Percentiles rank a stretch among this genome's conserved stretches.
phyloP scores from a whole-genome alignment of 2,888 invertebrate species.

The Drosophila subquinaria region DNA sequence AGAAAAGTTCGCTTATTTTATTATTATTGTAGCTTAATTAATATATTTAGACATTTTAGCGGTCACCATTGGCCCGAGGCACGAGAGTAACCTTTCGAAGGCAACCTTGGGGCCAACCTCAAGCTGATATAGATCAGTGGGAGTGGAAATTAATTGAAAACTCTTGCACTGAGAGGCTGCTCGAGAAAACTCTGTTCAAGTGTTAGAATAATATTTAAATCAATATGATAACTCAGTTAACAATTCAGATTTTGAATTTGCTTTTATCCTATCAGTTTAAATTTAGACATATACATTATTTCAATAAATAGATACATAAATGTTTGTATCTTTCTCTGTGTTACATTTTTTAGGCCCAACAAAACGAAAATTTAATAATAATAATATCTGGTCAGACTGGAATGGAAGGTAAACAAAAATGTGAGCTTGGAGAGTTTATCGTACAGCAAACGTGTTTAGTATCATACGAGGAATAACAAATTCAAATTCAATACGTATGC shows the following conservation, averaged over 20 bases:
- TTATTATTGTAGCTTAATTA: constrained; percentile 70
- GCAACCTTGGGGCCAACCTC: constrained; percentile 56
- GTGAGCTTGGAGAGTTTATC: constrained; percentile 6
- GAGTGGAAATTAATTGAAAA: constrained; percentile 74
- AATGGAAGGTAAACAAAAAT: constrained; percentile 31
- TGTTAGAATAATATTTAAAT: constrained; percentile 1
- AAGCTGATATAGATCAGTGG: constrained; percentile 70
- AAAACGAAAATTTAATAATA: constrained; percentile 11
- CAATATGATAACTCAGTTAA: neutral
- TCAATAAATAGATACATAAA: too few species aligned
- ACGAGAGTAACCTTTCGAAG: constrained; percentile 64
- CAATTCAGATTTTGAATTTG: too few species aligned
- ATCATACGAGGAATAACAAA: constrained; percentile 14
- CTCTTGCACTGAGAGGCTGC: constrained; percentile 31
- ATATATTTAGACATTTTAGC: constrained; percentile 74
- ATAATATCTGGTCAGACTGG: constrained; percentile 49
- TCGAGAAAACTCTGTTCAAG: constrained; percentile 7
- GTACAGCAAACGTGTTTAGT: constrained; percentile 50
- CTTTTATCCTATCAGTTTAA: too few species aligned
- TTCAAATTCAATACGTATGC: neutral
- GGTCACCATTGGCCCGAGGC: constrained; percentile 61
- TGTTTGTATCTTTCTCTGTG: constrained; percentile 5
- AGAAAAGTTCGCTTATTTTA: constrained; percentile 43
- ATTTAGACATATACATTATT: too few species aligned
- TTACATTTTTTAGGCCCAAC: constrained; percentile 9